These are phyloP conservation scores for Pheosia tremula DNA, from an alignment of 2,888 invertebrate species.

Conservation along the genomic window DNA sequence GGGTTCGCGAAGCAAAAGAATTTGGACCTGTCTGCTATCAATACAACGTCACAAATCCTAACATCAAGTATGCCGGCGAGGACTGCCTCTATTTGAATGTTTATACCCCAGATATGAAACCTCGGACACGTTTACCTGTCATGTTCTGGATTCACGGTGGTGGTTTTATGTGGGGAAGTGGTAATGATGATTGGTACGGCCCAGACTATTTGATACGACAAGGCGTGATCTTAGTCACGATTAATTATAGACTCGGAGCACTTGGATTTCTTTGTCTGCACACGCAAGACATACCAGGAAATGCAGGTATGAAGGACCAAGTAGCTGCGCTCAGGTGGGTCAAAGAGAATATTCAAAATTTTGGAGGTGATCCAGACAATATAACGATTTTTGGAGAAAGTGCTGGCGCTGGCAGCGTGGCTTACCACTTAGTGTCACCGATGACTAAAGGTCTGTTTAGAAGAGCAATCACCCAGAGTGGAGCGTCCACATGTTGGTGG, in stretches of 20 bases:
- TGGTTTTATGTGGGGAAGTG: slow-evolving; percentile 58
- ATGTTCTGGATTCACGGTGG: slow-evolving; percentile 74
- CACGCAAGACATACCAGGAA: slow-evolving; percentile 71
- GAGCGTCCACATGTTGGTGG: slow-evolving; percentile 84
- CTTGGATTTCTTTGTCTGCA: slow-evolving; percentile 69
- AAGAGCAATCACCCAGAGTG: slow-evolving; percentile 88
- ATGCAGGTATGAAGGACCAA: slow-evolving; percentile 78
- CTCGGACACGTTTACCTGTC: slow-evolving; percentile 51
- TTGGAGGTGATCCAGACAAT: slow-evolving; percentile 71
- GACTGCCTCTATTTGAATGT: slow-evolving; percentile 74
- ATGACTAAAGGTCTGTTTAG: slow-evolving; percentile 72
- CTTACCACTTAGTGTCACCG: slow-evolving; percentile 68
- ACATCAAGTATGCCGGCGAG: slow-evolving; percentile 48
- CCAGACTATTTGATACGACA: slow-evolving; percentile 68
- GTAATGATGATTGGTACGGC: slow-evolving; percentile 60
- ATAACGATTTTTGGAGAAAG: slow-evolving; percentile 77
- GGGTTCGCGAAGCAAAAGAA: slow-evolving; percentile 59
- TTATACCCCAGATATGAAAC: slow-evolving; percentile 59
- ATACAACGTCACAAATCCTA: slow-evolving; percentile 11
- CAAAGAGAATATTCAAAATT: slow-evolving; percentile 61
- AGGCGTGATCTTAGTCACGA: slow-evolving; percentile 65
- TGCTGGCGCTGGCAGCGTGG: slow-evolving; percentile 61
- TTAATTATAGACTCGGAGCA: slow-evolving; percentile 70
- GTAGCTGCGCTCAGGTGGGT: slow-evolving; percentile 72
- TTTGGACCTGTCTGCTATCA: slow-evolving; percentile 59